phyloP scores from a whole-genome alignment of 2,888 invertebrate species.

The Caenorhabditis sinica region DNA sequence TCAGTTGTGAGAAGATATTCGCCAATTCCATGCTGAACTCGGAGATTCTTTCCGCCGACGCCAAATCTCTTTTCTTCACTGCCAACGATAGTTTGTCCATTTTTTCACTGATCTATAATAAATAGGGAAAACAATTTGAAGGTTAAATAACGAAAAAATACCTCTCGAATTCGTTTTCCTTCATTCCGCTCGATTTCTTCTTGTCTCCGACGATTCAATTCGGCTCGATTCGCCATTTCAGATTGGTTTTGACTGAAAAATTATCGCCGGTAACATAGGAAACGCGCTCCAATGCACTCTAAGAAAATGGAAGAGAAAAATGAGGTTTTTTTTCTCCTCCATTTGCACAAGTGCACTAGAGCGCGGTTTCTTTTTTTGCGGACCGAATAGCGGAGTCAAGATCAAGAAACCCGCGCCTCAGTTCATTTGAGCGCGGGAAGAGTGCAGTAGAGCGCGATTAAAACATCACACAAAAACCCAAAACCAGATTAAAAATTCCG shows the following conservation, averaged over 20 bases:
- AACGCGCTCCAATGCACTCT: no score
- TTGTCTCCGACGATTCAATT: constrained; percentile 22
- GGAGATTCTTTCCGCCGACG: constrained; percentile 66
- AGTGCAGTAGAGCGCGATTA: no score
- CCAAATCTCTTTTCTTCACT: constrained; percentile 63
- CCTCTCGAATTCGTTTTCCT: constrained; percentile 17
- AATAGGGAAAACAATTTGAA: background rate
- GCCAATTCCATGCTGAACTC: constrained; percentile 58
- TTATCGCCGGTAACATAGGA: no score
- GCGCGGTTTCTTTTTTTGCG: no score
- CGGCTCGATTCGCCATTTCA: constrained; percentile 32
- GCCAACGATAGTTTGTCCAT: constrained; percentile 52
- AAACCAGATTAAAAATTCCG: constrained; percentile 13
- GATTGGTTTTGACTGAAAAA: constrained; percentile 30
- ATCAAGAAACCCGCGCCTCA: no score
- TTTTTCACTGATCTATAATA: constrained; percentile 62
- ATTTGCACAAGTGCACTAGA: no score
- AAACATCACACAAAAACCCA: no score
- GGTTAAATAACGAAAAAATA: background rate
- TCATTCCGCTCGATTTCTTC: constrained; percentile 47
- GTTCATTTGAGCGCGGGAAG: no score
- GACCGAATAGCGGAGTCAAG: no score
- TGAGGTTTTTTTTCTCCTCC: no score
- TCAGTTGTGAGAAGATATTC: constrained; percentile 54
- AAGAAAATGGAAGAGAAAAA: no score